Conservation (phyloP, 2,888 invertebrate genomes). For the Hirtodrosophila alboralis region DNA sequence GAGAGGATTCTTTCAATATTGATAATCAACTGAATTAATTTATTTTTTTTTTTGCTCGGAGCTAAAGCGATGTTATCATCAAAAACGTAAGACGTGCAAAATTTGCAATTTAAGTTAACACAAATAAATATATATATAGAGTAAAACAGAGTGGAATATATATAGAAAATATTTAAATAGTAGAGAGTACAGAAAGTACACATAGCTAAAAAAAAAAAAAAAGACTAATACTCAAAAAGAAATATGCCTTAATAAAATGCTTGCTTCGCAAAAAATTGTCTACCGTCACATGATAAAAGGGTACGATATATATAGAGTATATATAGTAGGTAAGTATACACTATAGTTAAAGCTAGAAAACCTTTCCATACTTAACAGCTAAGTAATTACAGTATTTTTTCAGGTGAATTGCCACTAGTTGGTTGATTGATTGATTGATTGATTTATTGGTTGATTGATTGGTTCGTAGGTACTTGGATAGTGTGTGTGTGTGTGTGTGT, state of each 20-base stretch:
- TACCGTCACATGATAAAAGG: constrained; percentile 44
- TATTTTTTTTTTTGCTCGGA: constrained; percentile 1
- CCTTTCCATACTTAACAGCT: constrained; percentile 73
- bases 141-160: constrained; percentile 19
- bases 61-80: constrained; percentile 27
- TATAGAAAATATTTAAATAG: constrained; percentile 22
- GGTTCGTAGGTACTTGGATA: constrained; percentile 19
- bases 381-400: constrained; percentile 69
- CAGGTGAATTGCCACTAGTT: constrained; percentile 63
- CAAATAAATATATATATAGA: constrained; percentile 33
- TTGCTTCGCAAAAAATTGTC: constrained; percentile 55
- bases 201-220: constrained; percentile 36
- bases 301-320: constrained; percentile 51
- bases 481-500: constrained; percentile 18
- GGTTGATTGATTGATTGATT: constrained; percentile 32
- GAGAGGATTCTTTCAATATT: constrained; percentile 5
- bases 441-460: constrained; percentile 28
- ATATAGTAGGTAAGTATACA: constrained; percentile 52
- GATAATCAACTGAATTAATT: constrained; percentile 3
- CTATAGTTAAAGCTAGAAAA: constrained; percentile 70
- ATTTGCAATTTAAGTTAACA: constrained; percentile 36
- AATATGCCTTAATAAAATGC: constrained; percentile 63
- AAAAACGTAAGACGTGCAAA: constrained; percentile 49
- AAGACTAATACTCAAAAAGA: constrained; percentile 56
- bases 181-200: constrained; percentile 19